A percentile compares a stretch with the other conserved stretches of the same genome.
These are phyloP conservation scores for Galeopsomyia nigrocyanea DNA, from an alignment of 2,888 invertebrate species.

Conservation along the genomic window DNA sequence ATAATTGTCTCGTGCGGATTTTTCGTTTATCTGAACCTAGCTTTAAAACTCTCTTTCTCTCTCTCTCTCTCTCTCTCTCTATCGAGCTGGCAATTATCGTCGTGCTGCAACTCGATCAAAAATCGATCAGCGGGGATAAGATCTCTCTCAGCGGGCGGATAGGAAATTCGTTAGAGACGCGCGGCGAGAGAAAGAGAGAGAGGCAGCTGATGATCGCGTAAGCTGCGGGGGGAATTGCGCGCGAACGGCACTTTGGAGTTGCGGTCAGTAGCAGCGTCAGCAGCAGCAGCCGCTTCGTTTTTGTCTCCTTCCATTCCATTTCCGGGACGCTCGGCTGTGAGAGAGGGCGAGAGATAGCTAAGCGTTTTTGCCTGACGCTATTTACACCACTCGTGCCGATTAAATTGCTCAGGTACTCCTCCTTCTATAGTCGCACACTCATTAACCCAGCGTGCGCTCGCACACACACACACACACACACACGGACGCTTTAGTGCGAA, in stretches of 20 bases:
- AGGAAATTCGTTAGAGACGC: no score
- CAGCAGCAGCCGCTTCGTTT: slow-evolving; percentile 57
- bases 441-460: slow-evolving; percentile 21
- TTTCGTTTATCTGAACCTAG: no score
- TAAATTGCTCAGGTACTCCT: slow-evolving; percentile 21
- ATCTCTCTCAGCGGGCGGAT: no score
- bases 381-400: slow-evolving; percentile 40
- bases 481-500: slow-evolving; percentile 24
- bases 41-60: no score
- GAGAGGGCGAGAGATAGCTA: slow-evolving; percentile 31
- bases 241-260: slow-evolving; percentile 38
- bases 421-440: slow-evolving; percentile 18
- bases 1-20: no score
- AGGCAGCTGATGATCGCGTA: no score
- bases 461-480: neutral
- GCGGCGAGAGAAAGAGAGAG: no score
- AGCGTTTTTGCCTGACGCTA: slow-evolving; percentile 39
- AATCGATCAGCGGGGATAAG: no score
- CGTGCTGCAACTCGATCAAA: no score
- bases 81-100: no score
- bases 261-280: slow-evolving; percentile 53
- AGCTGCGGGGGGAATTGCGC: neutral
- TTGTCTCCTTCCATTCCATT: slow-evolving; percentile 58
- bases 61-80: no score
- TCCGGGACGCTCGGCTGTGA: slow-evolving; percentile 33